Evolutionary conservation across 2,888 invertebrate genomes (phyloP).

Genomic region (Hirudinaria manillensis): DNA sequence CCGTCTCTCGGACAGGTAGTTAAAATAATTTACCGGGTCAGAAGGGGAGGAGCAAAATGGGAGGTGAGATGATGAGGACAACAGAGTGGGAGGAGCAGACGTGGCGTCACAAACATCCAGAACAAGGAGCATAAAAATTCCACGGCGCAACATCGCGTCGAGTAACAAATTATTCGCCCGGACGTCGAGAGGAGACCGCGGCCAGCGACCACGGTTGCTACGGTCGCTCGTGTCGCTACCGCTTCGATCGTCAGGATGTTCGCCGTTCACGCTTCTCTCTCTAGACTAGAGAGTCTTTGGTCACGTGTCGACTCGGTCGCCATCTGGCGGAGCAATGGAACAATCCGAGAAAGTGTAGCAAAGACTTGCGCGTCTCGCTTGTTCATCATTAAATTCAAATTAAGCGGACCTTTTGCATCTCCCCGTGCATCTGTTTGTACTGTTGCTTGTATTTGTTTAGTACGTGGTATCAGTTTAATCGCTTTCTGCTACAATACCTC

Average conservation of each 20-base stretch:
- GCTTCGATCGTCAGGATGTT: too few relatives aligned
- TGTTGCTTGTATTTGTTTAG: too few relatives aligned
- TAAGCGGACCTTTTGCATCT: too few relatives aligned
- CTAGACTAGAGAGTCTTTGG: conserved; percentile 10
- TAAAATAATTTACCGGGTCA: neutral
- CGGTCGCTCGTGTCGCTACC: too few relatives aligned
- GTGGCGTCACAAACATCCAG: neutral
- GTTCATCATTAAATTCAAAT: too few relatives aligned
- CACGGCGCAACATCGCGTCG: conserved; percentile 6
- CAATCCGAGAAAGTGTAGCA: too few relatives aligned
- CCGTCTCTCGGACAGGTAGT: neutral
- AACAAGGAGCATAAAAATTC: conserved; percentile 21
- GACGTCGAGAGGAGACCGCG: neutral
- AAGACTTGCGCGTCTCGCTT: too few relatives aligned
- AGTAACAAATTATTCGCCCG: conserved; percentile 29
- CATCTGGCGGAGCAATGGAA: conserved; percentile 13
- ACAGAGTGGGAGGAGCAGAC: too few relatives aligned
- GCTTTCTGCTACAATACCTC: too few relatives aligned
- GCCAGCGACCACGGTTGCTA: too few relatives aligned
- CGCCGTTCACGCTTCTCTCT: neutral
- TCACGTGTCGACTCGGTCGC: conserved; percentile 20
- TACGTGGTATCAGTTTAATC: too few relatives aligned
- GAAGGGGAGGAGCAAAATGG: neutral
- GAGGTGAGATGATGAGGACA: neutral
- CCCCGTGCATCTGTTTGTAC: too few relatives aligned